Evolutionary conservation across 2,113 vertebrate genomes (phyloP).

Genomic region (Corvus hawaiiensis): DNA sequence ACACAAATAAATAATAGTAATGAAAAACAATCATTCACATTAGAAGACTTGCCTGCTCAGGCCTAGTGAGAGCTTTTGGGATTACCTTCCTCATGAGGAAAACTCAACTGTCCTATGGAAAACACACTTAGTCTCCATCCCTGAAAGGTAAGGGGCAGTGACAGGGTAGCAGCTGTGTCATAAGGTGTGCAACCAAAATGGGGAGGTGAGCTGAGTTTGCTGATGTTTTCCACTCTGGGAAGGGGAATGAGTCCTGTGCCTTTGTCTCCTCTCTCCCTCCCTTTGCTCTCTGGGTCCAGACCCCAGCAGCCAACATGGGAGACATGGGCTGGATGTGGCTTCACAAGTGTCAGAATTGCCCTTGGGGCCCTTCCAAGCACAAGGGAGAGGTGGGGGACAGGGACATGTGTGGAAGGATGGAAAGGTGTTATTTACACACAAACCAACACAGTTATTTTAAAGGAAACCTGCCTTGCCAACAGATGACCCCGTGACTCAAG

Average conservation of each 20-base stretch:
- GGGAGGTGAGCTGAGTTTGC: not conserved
- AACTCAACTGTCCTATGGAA: not conserved
- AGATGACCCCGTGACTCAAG: not conserved
- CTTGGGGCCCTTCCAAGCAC: not conserved
- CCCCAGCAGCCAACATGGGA: not conserved
- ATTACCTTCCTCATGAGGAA: not conserved
- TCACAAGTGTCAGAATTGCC: not conserved
- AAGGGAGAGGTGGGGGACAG: not conserved
- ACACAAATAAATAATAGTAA: slow-evolving; percentile 3
- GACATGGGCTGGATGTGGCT: not conserved
- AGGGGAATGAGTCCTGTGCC: not conserved
- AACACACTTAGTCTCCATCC: not conserved
- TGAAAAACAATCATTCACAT: not conserved
- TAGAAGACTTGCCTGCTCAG: not conserved
- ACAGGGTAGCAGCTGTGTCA: not conserved
- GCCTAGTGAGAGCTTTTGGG: not conserved
- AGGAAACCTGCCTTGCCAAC: not conserved
- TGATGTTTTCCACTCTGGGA: not conserved
- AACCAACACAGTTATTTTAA: not conserved
- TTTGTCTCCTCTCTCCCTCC: not conserved
- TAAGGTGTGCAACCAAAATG: not conserved
- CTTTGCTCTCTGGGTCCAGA: not conserved
- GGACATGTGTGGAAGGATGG: not conserved
- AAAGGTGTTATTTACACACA: slow-evolving; percentile 59
- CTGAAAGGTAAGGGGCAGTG: not conserved